Percentiles rank a stretch among this genome's conserved stretches.
Conservation (phyloP, 2,888 invertebrate genomes). For the Sclerodermus sp. region DNA sequence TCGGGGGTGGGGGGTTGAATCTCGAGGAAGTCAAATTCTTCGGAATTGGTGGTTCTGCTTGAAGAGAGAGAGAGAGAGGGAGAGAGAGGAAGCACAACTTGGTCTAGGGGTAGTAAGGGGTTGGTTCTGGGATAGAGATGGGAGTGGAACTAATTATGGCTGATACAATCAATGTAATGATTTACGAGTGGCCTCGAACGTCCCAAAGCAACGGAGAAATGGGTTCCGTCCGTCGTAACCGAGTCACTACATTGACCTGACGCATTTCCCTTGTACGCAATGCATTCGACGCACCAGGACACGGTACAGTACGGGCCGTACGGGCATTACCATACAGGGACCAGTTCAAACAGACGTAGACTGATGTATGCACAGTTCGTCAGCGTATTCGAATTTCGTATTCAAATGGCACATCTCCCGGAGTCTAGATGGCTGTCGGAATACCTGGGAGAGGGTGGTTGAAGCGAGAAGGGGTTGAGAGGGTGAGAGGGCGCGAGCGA, state of each 20-base stretch:
- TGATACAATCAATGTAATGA: too few relatives aligned
- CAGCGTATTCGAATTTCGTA: slow-evolving; percentile 55
- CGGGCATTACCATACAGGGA: slow-evolving; percentile 51
- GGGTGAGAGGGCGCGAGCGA: slow-evolving; percentile 5
- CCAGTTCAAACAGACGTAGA: slow-evolving; percentile 55
- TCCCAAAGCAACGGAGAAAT: neutral
- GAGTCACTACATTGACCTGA: slow-evolving; percentile 20
- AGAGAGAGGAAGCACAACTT: too few relatives aligned
- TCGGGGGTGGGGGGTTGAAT: too few relatives aligned
- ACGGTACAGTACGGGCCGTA: slow-evolving; percentile 6
- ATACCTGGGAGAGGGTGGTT: slow-evolving; percentile 9
- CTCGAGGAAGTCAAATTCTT: too few relatives aligned
- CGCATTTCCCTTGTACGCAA: slow-evolving; percentile 18
- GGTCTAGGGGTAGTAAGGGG: too few relatives aligned
- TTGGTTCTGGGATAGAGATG: too few relatives aligned
- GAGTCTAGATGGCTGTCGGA: slow-evolving; percentile 37
- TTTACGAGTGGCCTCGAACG: too few relatives aligned
- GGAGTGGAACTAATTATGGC: too few relatives aligned
- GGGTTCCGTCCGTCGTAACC: neutral
- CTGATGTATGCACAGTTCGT: slow-evolving; percentile 55
- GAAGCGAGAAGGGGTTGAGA: slow-evolving; percentile 7
- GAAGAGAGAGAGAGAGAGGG: too few relatives aligned
- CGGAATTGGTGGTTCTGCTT: too few relatives aligned
- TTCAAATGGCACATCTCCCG: slow-evolving; percentile 50
- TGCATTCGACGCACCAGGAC: slow-evolving; percentile 3